phyloP scores from a whole-genome alignment of 2,888 invertebrate genomes.

The Pristionchus maxplancki region DNA sequence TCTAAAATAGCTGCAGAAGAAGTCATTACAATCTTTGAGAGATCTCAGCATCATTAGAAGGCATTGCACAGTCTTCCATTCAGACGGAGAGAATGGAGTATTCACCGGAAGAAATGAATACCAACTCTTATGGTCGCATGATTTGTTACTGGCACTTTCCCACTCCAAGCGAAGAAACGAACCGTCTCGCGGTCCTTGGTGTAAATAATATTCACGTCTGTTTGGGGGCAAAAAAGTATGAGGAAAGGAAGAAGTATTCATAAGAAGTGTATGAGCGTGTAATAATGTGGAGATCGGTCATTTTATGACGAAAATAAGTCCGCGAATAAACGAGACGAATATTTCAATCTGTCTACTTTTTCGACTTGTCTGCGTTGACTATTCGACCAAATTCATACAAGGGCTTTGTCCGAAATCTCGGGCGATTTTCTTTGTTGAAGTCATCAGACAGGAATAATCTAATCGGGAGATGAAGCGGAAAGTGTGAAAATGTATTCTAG shows the following conservation, averaged over 20 bases:
- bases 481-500: not conserved
- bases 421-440: not conserved
- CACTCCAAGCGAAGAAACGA: not conserved
- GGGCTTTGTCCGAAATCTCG: not conserved
- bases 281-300: not conserved
- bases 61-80: not conserved
- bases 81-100: not conserved
- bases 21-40: not conserved
- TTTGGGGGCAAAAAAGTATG: not conserved
- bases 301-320: not conserved
- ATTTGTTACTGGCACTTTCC: not conserved
- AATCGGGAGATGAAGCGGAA: not conserved
- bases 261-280: not conserved
- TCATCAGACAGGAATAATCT: not conserved
- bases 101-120: not conserved
- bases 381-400: conserved; percentile 9
- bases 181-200: not conserved
- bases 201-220: conserved; percentile 40
- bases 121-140: not conserved
- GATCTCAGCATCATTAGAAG: not conserved
- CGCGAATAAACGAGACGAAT: not conserved
- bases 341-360: not conserved
- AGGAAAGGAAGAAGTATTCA: not conserved
- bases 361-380: not conserved
- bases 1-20: not conserved